These are phyloP conservation scores for Heliconius cydno DNA, from an alignment of 2,888 invertebrate species.

Conservation along the genomic window DNA sequence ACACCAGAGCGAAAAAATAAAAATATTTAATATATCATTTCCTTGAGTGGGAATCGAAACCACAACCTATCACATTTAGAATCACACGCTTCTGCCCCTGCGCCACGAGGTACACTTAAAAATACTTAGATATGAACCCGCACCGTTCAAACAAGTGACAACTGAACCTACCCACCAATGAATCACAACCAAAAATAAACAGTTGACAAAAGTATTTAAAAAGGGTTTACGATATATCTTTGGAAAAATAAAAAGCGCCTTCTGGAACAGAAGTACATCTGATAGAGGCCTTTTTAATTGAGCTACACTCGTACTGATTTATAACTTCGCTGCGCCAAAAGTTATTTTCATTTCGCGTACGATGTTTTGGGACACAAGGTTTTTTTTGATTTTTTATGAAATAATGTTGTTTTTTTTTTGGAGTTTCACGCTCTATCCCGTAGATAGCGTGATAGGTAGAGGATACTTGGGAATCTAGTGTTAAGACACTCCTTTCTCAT, in stretches of 20 bases:
- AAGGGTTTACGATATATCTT: slow-evolving; percentile 55
- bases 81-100: not conserved
- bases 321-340: slow-evolving; percentile 78
- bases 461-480: not conserved
- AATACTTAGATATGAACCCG: not conserved
- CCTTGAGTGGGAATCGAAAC: not conserved
- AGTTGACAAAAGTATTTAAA: slow-evolving; percentile 62
- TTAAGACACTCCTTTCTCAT: not conserved
- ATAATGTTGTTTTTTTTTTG: not conserved
- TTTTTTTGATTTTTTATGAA: not conserved
- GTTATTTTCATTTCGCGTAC: slow-evolving; percentile 77
- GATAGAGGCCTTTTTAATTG: slow-evolving; percentile 79
- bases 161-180: slow-evolving; percentile 30
- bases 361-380: slow-evolving; percentile 50
- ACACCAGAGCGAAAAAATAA: not conserved
- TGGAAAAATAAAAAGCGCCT: slow-evolving; percentile 55
- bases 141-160: not conserved
- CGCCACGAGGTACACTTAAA: not conserved
- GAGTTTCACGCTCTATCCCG: not conserved
- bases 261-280: slow-evolving; percentile 72
- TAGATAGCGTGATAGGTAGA: not conserved
- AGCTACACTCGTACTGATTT: slow-evolving; percentile 81
- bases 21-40: not conserved
- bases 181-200: slow-evolving; percentile 51
- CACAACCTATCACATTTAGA: not conserved